Evolutionary conservation across 2,113 vertebrate species (phyloP).

Genomic region (Stictonetta naevosa): DNA sequence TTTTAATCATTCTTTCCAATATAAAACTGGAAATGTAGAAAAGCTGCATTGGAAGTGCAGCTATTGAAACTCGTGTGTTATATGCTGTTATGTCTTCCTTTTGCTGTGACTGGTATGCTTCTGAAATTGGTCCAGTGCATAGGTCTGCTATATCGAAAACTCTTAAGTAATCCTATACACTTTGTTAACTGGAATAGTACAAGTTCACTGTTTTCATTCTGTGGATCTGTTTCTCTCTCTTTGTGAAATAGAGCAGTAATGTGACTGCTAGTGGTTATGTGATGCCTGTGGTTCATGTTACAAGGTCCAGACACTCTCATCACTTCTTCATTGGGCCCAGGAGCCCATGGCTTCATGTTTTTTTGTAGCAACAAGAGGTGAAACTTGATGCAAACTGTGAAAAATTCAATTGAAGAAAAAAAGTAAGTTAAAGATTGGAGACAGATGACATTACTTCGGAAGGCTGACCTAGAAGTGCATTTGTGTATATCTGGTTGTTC

Average conservation of each 20-base stretch:
- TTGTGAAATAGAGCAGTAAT: not conserved
- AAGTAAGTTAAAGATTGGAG: not conserved
- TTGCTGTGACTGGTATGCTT: not conserved
- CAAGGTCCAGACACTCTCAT: not conserved
- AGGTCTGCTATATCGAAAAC: not conserved
- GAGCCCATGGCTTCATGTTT: not conserved
- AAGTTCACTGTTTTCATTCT: not conserved
- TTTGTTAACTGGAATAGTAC: not conserved
- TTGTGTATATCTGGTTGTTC: not conserved
- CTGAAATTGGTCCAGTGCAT: not conserved
- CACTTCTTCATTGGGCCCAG: not conserved
- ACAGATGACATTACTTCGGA: not conserved
- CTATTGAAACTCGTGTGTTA: not conserved
- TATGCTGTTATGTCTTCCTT: not conserved
- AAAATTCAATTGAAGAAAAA: not conserved
- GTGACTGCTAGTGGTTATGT: not conserved
- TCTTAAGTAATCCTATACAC: not conserved
- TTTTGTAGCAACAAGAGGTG: not conserved
- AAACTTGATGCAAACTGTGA: not conserved
- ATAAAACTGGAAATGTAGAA: not conserved
- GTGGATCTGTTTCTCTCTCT: not conserved
- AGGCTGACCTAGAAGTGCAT: not conserved
- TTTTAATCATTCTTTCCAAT: not conserved
- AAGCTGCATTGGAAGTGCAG: not conserved
- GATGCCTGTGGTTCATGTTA: not conserved